Base-by-base conservation (phyloP, 2,113 vertebrate species). In the Porphyrio hochstetteri region DNA sequence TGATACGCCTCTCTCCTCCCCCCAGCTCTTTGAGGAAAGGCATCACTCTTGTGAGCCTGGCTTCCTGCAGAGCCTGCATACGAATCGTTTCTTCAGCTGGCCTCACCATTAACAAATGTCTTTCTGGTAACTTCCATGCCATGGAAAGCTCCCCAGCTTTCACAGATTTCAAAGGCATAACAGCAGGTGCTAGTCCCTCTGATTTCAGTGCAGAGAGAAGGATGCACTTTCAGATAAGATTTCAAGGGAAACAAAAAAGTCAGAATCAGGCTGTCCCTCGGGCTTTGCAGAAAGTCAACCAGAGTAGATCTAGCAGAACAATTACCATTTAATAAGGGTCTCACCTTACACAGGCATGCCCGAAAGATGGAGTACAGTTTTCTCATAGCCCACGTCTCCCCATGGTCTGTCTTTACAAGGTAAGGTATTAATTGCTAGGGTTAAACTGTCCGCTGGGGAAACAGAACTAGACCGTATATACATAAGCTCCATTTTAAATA, bases 1-100 rank as follows among this genome's bases (percentile, higher is more conserved):
- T 5, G 0, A 27, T 27, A 82, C 0, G 0, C 27, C 20, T 33
- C 40, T 64, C 35, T 71, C 24, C 28, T 87, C 35, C 33, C 16
- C 18, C 13, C 2, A 3, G 40, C 31, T 61, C 67, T 91, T 69
- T 40, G 27, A 69, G 65, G 57, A 92, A 86, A 72, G 31, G 23
- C 44, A 52, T 75, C 2, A 1, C 27, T 74, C 31, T 29, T 44
- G 5, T 27, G 48, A 79, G 42, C 75, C 82, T 64, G 29, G 28
- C 57, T 75, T 90, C 42, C n/a, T 90, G 70, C 79, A 75, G 31
- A 10, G 17, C 60, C 70, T n/a, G 25, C 13, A 1, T 11, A 10
- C 3, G 6, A 75, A 82, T 56, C 4, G 0, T 79, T 93, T 77
- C 87, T 88, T 91, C 92, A 86, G 44, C 46, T 81, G 64, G 36